These are phyloP conservation scores for Metaphire vulgaris DNA, from an alignment of 1,140 invertebrate species.

Conservation along the genomic window DNA sequence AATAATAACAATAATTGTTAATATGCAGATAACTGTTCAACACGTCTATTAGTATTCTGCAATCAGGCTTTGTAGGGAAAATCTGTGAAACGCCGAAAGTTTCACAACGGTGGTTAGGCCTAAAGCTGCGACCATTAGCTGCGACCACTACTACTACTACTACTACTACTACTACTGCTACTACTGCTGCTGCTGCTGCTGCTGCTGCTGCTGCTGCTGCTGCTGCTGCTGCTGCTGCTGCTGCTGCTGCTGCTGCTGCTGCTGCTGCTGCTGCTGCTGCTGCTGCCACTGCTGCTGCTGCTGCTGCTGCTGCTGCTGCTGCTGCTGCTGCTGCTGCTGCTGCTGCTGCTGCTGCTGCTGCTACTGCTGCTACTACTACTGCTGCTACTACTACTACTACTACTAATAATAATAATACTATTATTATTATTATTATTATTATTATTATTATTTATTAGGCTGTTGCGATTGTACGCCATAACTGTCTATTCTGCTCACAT, in stretches of 20 bases:
- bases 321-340: slow-evolving; percentile 9
- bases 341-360: slow-evolving; percentile 9
- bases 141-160: slow-evolving; percentile 7
- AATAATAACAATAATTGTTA: too few species aligned
- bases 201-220: slow-evolving; percentile 8
- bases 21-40: too few species aligned
- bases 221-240: slow-evolving; percentile 9
- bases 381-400: too few species aligned
- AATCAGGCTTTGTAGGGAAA: too few species aligned
- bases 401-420: too few species aligned
- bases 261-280: slow-evolving; percentile 9
- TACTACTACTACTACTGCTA: slow-evolving; percentile 9
- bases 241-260: slow-evolving; percentile 8
- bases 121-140: too few species aligned
- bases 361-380: slow-evolving; percentile 9
- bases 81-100: too few species aligned
- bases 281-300: slow-evolving; percentile 9
- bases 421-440: too few species aligned
- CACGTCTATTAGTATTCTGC: too few species aligned
- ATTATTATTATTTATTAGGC: slow-evolving; percentile 1
- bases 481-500: not conserved
- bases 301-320: slow-evolving; percentile 9
- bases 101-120: too few species aligned
- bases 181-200: slow-evolving; percentile 8
- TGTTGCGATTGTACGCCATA: too few species aligned